Evolutionary conservation across 1,140 invertebrate species (phyloP).

Genomic region (Chrysoperla carnea): DNA sequence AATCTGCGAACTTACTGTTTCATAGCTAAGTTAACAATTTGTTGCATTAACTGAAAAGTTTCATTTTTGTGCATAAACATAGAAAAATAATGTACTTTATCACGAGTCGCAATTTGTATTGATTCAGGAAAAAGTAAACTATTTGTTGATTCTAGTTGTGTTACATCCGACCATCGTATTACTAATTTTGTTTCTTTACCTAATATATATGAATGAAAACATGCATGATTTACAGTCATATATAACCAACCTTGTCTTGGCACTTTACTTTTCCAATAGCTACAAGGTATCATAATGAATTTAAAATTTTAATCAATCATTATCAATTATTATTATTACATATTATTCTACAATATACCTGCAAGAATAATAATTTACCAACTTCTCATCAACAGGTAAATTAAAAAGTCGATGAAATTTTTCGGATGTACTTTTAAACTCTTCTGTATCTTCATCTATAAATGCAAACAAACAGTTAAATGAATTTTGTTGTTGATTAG

Average conservation of each 20-base stretch:
- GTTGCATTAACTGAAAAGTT: constrained; percentile 82
- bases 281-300: constrained; percentile 38
- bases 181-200: constrained; percentile 78
- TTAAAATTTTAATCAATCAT: constrained; percentile 8
- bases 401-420: constrained; percentile 84
- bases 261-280: constrained; percentile 82
- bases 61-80: constrained; percentile 81
- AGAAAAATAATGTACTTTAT: constrained; percentile 71
- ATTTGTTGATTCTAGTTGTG: constrained; percentile 53
- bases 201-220: constrained; percentile 90
- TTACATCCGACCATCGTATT: constrained; percentile 69
- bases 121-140: constrained; percentile 71
- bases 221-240: constrained; percentile 86
- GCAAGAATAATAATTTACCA: constrained; percentile 90
- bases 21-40: constrained; percentile 92
- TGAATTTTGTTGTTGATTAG: no score
- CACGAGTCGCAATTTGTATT: constrained; percentile 66
- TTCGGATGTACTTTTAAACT: constrained; percentile 61
- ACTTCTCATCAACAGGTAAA: constrained; percentile 82
- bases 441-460: constrained; percentile 62
- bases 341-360: constrained; percentile 32
- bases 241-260: constrained; percentile 93
- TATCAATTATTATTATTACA: constrained; percentile 4
- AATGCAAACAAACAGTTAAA: no score
- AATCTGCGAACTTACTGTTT: constrained; percentile 42